phyloP scores from a whole-genome alignment of 2,113 vertebrate species.

The Pipa parva region DNA sequence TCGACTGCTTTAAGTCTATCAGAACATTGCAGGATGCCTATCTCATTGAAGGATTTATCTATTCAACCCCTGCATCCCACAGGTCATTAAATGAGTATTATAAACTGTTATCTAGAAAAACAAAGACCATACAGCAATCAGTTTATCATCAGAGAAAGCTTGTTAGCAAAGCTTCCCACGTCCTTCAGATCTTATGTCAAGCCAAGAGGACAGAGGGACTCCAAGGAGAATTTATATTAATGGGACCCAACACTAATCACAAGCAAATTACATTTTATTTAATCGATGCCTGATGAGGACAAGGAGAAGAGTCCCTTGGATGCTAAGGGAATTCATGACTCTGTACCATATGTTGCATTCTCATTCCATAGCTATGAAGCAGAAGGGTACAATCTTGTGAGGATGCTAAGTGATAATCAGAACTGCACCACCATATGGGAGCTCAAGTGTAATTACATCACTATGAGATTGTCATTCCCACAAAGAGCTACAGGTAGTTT shows the following conservation, averaged over 20 bases:
- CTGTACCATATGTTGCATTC: conserved; percentile 45
- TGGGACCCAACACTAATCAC: conserved; percentile 57
- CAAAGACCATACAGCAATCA: conserved; percentile 15
- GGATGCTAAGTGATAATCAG: conserved; percentile 1
- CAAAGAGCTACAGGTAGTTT: conserved; percentile 30
- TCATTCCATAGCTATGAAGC: conserved; percentile 28
- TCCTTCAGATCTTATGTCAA: conserved; percentile 56
- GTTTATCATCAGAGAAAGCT: conserved; percentile 58
- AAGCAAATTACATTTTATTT: conserved; percentile 61
- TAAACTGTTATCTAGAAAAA: not conserved
- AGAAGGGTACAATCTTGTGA: not conserved
- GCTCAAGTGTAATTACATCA: conserved; percentile 9
- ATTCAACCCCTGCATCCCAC: conserved; percentile 8
- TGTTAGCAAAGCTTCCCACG: conserved; percentile 61
- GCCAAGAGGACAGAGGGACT: conserved; percentile 39
- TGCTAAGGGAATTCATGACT: conserved; percentile 47
- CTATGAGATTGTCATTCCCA: conserved; percentile 19
- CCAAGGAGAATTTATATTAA: conserved; percentile 54
- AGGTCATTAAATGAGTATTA: conserved; percentile 9
- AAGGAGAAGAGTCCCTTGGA: conserved; percentile 39
- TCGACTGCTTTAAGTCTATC: no score
- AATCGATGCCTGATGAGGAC: conserved; percentile 45
- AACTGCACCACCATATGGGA: conserved; percentile 22
- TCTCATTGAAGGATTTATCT: conserved; percentile 3
- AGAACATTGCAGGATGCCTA: not conserved